Percentiles rank a stretch among this genome's conserved stretches.
Evolutionary conservation across 2,888 invertebrate genomes (phyloP).

Genomic region (Epirrhoe tristata): DNA sequence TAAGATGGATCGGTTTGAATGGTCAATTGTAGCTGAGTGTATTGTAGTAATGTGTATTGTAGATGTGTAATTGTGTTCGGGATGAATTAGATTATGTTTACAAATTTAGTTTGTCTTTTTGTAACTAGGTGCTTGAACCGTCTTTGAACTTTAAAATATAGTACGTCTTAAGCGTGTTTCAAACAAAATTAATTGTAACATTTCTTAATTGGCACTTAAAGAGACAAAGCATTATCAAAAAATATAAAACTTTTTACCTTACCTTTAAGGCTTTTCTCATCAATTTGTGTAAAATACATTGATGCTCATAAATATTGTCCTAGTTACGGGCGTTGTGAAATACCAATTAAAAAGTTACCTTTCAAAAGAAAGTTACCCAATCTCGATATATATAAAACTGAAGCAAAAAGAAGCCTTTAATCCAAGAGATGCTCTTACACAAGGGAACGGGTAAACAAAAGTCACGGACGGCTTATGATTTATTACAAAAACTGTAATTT

Average conservation of each 20-base stretch:
- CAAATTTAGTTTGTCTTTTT: constrained; percentile 18
- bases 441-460: constrained; percentile 40
- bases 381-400: constrained; percentile 23
- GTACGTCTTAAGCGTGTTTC: too few species aligned
- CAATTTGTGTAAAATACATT: neutral
- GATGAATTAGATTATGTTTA: constrained; percentile 38
- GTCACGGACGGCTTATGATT: constrained; percentile 44
- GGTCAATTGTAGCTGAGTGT: constrained; percentile 51
- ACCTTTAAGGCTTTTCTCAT: neutral
- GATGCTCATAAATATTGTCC: neutral
- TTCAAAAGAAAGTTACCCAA: constrained; percentile 24
- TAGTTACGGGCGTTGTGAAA: neutral
- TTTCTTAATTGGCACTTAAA: neutral
- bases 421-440: constrained; percentile 34
- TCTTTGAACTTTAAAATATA: neutral
- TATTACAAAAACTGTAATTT: constrained; percentile 47
- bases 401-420: constrained; percentile 32
- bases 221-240: neutral
- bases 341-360: neutral
- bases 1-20: constrained; percentile 60
- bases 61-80: constrained; percentile 33
- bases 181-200: too few species aligned
- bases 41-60: constrained; percentile 24
- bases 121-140: neutral
- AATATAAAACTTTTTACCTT: neutral